phyloP scores from a whole-genome alignment of 2,113 vertebrate species.

The Cromileptes altivelis region DNA sequence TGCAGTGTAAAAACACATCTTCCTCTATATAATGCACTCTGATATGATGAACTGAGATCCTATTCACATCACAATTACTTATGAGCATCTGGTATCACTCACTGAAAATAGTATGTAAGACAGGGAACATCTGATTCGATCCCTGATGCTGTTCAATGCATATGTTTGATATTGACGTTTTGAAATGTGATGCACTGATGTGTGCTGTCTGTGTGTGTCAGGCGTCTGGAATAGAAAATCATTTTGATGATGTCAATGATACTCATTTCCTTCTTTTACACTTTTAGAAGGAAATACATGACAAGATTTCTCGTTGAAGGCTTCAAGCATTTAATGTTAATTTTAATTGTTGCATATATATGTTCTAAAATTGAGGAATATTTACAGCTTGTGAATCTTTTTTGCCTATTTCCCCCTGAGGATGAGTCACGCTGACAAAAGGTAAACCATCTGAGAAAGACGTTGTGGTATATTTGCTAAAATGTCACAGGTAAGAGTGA shows the following conservation, averaged over 20 bases:
- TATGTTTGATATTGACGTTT: slow-evolving; percentile 20
- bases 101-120: neutral
- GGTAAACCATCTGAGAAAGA: neutral
- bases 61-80: neutral
- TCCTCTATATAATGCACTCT: neutral
- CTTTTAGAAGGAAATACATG: neutral
- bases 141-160: neutral
- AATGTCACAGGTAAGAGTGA: neutral
- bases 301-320: neutral
- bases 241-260: neutral
- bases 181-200: neutral
- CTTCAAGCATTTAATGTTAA: neutral
- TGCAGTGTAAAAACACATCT: neutral
- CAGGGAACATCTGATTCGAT: neutral
- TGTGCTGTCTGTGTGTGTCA: neutral
- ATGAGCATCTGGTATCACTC: neutral
- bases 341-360: neutral
- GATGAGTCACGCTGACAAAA: neutral
- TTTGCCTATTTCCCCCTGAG: neutral
- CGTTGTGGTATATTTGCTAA: neutral
- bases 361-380: neutral
- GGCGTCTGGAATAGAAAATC: neutral
- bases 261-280: neutral
- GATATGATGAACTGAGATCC: neutral
- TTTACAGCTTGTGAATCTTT: neutral